A percentile compares a stretch with the other conserved stretches of the same genome.
These are phyloP conservation scores for Pseudomyrmex sp. DNA, from an alignment of 1,140 invertebrate genomes.

Conservation along the genomic window DNA sequence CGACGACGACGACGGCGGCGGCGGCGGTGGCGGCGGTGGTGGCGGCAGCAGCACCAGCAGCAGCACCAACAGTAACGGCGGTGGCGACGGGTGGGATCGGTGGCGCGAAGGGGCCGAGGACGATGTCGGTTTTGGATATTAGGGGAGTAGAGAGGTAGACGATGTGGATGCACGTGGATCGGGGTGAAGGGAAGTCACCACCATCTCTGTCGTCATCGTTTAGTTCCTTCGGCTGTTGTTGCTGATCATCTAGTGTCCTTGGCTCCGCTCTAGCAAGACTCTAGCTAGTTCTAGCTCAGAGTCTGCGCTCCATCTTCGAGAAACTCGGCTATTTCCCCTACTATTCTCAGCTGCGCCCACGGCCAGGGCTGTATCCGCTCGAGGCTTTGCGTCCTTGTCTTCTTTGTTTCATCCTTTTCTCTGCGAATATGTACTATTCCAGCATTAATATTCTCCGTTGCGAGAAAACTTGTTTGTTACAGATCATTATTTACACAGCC, in stretches of 20 bases:
- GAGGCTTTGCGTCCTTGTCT: constrained; percentile 55
- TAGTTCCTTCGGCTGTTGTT: constrained; percentile 55
- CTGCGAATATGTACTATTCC: not conserved
- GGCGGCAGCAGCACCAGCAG: constrained; percentile 44
- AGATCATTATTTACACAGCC: too few species aligned
- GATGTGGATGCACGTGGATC: constrained; percentile 71
- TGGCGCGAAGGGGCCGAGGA: constrained; percentile 13
- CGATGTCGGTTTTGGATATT: constrained; percentile 35
- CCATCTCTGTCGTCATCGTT: constrained; percentile 45
- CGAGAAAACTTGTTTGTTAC: not conserved
- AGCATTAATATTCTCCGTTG: constrained; percentile 6
- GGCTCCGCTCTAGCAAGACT: constrained; percentile 75
- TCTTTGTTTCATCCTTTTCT: constrained; percentile 18
- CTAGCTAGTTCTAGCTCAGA: constrained; percentile 76
- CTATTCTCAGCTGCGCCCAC: constrained; percentile 64
- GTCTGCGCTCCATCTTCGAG: constrained; percentile 53
- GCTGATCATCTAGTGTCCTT: constrained; percentile 76
- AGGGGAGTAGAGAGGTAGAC: constrained; percentile 62
- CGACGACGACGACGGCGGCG: constrained; percentile 56
- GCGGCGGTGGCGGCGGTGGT: constrained; percentile 59
- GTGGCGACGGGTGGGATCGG: constrained; percentile 8
- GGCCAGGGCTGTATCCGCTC: constrained; percentile 74
- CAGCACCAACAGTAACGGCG: constrained; percentile 52
- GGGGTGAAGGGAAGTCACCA: constrained; percentile 77
- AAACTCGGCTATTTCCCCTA: constrained; percentile 70